phyloP scores from a whole-genome alignment of 92 coral and sea anemone genomes.

The Phenganax subtilis region DNA sequence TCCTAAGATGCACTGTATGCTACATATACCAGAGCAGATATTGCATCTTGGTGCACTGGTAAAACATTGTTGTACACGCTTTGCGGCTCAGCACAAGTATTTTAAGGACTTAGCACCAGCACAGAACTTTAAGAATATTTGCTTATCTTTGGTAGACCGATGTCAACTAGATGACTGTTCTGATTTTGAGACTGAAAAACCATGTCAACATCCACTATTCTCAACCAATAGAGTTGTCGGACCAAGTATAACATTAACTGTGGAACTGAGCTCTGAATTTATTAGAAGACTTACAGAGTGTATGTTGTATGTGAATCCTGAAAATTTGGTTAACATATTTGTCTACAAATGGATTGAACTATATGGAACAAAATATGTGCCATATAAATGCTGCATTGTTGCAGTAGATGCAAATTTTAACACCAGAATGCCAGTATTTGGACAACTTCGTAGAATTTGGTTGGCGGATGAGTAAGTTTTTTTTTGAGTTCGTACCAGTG shows the following conservation, averaged over 20 bases:
- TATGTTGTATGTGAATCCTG: background rate
- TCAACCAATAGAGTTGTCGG: constrained; percentile 15
- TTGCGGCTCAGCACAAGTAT: constrained; percentile 57
- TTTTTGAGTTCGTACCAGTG: constrained; percentile 45
- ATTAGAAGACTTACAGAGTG: background rate
- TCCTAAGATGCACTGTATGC: constrained; percentile 61
- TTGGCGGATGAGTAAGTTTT: constrained; percentile 39
- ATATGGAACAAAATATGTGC: constrained; percentile 54
- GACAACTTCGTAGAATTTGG: constrained; percentile 47
- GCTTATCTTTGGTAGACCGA: constrained; percentile 56
- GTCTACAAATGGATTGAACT: constrained; percentile 46
- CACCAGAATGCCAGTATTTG: constrained; percentile 50
- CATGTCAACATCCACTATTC: constrained; percentile 10
- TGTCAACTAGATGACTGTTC: constrained; percentile 38
- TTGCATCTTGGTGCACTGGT: constrained; percentile 58
- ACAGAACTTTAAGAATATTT: constrained; percentile 56
- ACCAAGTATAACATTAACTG: constrained; percentile 25
- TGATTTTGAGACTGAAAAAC: constrained; percentile 11
- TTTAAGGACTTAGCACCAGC: constrained; percentile 51
- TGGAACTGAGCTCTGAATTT: background rate
- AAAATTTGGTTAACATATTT: constrained; percentile 7
- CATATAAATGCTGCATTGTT: constrained; percentile 53
- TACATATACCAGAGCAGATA: constrained; percentile 56
- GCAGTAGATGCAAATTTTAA: constrained; percentile 33
- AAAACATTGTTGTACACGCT: constrained; percentile 57